These are phyloP conservation scores for Leptocoma aspasia DNA, from an alignment of 2,113 vertebrate species.

Conservation along the genomic window DNA sequence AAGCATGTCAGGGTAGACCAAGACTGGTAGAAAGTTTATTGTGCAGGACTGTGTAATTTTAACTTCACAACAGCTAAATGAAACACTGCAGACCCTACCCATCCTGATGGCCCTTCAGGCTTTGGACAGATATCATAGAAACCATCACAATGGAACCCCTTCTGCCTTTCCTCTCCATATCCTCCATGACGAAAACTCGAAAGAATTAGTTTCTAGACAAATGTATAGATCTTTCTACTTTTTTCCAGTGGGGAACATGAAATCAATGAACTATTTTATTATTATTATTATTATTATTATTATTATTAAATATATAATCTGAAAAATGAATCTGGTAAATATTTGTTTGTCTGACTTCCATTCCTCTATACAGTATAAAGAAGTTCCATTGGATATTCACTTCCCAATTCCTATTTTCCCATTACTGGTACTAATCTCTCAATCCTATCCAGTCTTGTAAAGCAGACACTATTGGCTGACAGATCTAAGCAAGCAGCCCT, in stretches of 20 bases:
- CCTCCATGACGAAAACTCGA: background rate
- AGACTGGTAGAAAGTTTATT: background rate
- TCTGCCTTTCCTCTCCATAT: background rate
- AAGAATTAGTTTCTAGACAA: background rate
- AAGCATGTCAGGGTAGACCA: background rate
- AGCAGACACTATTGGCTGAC: background rate
- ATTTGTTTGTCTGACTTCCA: background rate
- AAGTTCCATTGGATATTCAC: background rate
- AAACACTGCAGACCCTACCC: background rate
- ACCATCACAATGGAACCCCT: accelerated
- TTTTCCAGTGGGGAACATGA: background rate
- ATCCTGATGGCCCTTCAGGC: background rate
- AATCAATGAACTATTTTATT: background rate
- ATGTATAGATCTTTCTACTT: background rate
- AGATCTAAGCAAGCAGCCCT: background rate
- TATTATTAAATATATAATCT: background rate
- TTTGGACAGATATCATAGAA: background rate
- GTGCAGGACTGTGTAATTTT: background rate
- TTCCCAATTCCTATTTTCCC: background rate
- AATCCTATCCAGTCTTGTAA: background rate
- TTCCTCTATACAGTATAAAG: background rate
- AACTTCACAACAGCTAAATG: background rate
- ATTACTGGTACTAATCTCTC: background rate
- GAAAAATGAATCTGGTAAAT: background rate
- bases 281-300: background rate